Base-by-base conservation (phyloP, 2,797 vertebrate genomes). In the Silurus aristotelis region DNA sequence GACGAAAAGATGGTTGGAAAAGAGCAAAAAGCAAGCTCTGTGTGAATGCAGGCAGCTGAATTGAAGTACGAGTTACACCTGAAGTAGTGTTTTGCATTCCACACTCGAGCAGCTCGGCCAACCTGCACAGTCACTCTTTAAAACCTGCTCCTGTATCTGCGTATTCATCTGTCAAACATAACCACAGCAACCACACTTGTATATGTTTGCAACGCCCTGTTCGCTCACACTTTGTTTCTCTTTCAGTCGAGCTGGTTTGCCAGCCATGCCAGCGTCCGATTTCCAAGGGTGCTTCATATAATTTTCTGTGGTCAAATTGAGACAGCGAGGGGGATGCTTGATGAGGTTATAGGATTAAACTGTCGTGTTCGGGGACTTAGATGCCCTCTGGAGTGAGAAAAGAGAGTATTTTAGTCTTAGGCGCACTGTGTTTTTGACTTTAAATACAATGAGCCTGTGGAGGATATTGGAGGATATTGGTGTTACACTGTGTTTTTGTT, bases 311-410 rank as follows among this genome's bases (percentile, higher is more conserved):
- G 48, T 84, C 17, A 66, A 46, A 83, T 38, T 55, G 64, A 80
- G 87, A 52, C 67, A 22, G 38, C 56, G 67, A 27, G 75, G 68
- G 14, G 1, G 38, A n/a, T 56, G 38, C 27, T 84, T 52, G 86
- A 87, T 79, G 25, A 75, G 79, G 86, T 91, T 89, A 56, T 61
- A 81, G 83, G 56, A 87, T 85, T 83, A 61, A 43, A 75, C 22
- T 71, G 43, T 66, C 87, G 84, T 84, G 64, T 52, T 61, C 60
- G 38, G 66, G 55, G n/a, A 63, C 80, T 52, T 60, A 84, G n/a
- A 46, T 67, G 25, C 64, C 46, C 64, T 19, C 73, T 6, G 66
- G 14, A 66, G 19, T 25, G 61, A 14, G n/a, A 87, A 90, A 19
- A 31, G 72, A 75, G 85, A 52, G 5, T 78, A 15, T 83, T 87